Percentiles rank a stretch among this genome's conserved stretches.
phyloP scores from a whole-genome alignment of 2,888 invertebrate genomes.

The Drosophila neutralis region DNA sequence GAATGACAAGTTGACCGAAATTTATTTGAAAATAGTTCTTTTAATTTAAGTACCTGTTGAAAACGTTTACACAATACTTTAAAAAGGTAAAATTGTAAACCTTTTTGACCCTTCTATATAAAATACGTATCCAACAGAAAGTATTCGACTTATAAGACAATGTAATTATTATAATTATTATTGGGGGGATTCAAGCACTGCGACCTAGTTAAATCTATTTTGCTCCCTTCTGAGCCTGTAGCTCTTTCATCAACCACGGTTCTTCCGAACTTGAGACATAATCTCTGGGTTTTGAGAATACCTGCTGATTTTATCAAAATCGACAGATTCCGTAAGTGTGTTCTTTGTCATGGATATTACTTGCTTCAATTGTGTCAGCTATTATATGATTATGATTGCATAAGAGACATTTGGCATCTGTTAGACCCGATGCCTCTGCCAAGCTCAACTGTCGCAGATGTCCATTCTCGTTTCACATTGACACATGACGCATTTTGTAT shows the following conservation, averaged over 20 bases:
- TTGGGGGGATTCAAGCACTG: background rate
- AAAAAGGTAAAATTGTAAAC: background rate
- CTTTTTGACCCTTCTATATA: background rate
- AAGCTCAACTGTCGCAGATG: background rate
- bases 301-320: background rate
- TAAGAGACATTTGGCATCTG: background rate
- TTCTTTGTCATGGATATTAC: background rate
- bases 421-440: background rate
- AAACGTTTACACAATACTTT: background rate
- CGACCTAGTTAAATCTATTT: background rate
- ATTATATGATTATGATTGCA: background rate
- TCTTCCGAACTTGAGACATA: background rate
- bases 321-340: background rate
- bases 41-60: background rate
- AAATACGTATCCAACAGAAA: background rate
- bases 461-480: background rate
- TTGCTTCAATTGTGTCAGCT: background rate
- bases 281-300: background rate
- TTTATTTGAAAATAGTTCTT: constrained; percentile 30
- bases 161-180: background rate
- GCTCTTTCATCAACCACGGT: background rate
- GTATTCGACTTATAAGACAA: background rate
- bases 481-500: background rate
- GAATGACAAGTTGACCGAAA: constrained; percentile 43
- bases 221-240: background rate